A percentile compares a stretch with the other conserved stretches of the same genome.
Evolutionary conservation across 2,113 vertebrate genomes (phyloP).

Genomic region (Oreochromis aureus): DNA sequence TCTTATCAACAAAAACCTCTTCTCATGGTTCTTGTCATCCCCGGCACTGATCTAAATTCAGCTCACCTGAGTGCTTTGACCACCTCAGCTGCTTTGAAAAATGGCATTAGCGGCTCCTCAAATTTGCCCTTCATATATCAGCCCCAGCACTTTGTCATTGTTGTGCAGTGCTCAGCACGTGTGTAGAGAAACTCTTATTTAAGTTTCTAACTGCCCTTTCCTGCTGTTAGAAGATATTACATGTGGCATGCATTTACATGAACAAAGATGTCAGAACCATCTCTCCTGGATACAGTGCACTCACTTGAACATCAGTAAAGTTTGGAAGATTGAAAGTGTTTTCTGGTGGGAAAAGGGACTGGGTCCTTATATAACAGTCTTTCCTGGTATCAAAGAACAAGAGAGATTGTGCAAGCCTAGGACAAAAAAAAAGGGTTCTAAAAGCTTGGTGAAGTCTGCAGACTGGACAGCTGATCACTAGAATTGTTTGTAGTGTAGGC

Average conservation of each 20-base stretch:
- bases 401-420: background rate
- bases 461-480: background rate
- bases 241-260: background rate
- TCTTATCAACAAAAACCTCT: background rate
- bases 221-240: background rate
- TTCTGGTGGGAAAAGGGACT: background rate
- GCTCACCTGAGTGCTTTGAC: background rate
- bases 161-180: background rate
- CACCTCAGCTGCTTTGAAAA: background rate
- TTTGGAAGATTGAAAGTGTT: background rate
- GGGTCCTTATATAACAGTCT: background rate
- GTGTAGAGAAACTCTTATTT: background rate
- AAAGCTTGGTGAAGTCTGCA: background rate
- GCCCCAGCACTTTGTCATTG: background rate
- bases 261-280: background rate
- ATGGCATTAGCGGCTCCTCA: background rate
- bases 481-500: background rate
- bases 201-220: background rate
- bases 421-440: background rate
- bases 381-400: background rate
- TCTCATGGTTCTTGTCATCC: background rate
- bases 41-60: conserved; percentile 8
- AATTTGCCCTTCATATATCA: background rate
- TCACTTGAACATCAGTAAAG: background rate
- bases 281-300: background rate